Base-by-base conservation (phyloP, 2,113 vertebrate species). In the Brevimyrus niger region DNA sequence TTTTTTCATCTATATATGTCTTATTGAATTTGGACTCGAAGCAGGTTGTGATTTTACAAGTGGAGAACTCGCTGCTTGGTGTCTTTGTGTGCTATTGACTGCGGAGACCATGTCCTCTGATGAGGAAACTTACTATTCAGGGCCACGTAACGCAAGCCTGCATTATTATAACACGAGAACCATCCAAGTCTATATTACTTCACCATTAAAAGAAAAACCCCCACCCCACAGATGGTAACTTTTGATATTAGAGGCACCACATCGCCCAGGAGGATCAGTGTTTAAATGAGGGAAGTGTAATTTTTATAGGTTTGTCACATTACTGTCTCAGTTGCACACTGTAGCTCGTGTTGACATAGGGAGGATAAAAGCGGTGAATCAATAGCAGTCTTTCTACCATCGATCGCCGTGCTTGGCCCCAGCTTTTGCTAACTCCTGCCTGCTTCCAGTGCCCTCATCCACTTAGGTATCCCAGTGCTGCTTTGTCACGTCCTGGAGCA, bases 291-390 rank as follows among this genome's bases (percentile, higher is more conserved):
- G 65, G 86, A 80, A 76, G 48, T 48, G 31, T 69, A 80, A 90
- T 76, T 53, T 65, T 87, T 87, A 87, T 80, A 51, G 86, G 73
- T 55, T 76, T 86, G 87, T 48, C 86, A 89, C 89, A 89, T 69
- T 90, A 86, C 91, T 65, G 92, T 92, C 91, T 93, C 92, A 76
- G 91, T 92, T 92, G 89, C 89, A 91, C 89, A 90, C 92, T 88
- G 91, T 91, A 51, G 92, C 91, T 91, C 11, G 47, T 92, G 93
- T 95, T 95, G 94, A 95, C 94, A 94, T 92, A 94, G 93, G 90
- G 82, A 90, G 89, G 90, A 90, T 94, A 94, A 94, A 95, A 95
- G 94, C 92, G 90, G 91, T 87, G 91, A 90, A 95, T 95, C 95
- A 89, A 95, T 95, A 94, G 6, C 89, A 92, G 91, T 93, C 94